Base-by-base conservation (phyloP, 2,888 invertebrate species). In the Chrysolina americana region DNA sequence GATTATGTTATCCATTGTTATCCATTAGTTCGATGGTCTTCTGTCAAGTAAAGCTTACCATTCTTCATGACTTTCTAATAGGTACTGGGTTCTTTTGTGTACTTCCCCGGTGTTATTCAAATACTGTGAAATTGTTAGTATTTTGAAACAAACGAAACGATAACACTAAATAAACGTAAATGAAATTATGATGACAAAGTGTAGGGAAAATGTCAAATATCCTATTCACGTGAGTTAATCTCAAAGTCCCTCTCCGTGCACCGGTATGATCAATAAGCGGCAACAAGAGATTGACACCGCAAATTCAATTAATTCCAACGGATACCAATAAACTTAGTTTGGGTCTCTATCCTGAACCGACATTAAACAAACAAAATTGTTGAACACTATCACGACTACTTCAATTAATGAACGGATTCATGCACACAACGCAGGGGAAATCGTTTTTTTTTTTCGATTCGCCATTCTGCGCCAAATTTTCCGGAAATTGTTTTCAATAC, bases 241-340 rank as follows among this genome's bases (percentile, higher is more conserved):
- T 19, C 53, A 21, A 53, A 53, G 19, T 21, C 53, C 19, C 11
- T 2, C 53, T 23, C 13, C 13, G 21, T 53, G 21, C 53, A 23
- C 13, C 3, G 53, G 21, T 21, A 53, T 53, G 21, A 53, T 53
- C 53, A 53, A 53, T 53, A 53, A 53, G 13, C 53, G 53, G 21
- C 11, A 53, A 53, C 21, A 53, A 23, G 19, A 53, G 53, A 53
- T 53, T 53, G 53, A 21, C 53, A 53, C 21, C 19, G 53, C 53
- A 53, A 53, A 53, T 53, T 53, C 53, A 53, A 53, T 53, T 53
- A 53, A 53, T 53, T 19, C 21, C 53, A 53, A 21, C 53, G 21
- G 53, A 21, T 21, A 53, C 53, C 53, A 53, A 53, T 53, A 53
- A 53, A 53, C 53, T 53, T 13, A 53, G 53, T 53, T 53, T 13